These are phyloP conservation scores for Astyanax mexicanus DNA, from an alignment of 2,797 vertebrate genomes.

Conservation along the genomic window DNA sequence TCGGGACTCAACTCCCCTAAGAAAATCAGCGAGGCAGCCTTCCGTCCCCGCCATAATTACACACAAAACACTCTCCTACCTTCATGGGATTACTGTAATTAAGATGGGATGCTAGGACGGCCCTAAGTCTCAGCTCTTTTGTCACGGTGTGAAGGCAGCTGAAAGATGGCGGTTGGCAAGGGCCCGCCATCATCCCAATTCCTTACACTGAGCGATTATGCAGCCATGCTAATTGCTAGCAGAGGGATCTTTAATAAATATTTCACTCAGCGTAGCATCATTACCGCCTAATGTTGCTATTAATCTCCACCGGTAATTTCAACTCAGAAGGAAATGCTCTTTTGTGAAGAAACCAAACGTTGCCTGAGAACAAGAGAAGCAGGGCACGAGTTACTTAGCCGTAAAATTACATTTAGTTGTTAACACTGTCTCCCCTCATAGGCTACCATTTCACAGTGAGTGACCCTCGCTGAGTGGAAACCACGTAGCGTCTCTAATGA, in stretches of 20 bases:
- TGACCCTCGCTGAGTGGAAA: slow-evolving; percentile 67
- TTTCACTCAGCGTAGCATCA: slow-evolving; percentile 83
- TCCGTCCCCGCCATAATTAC: slow-evolving; percentile 69
- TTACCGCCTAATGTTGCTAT: slow-evolving; percentile 85
- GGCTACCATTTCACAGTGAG: slow-evolving; percentile 67
- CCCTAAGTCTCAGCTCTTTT: slow-evolving; percentile 65
- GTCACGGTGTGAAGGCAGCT: slow-evolving; percentile 67
- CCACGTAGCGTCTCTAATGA: slow-evolving; percentile 56
- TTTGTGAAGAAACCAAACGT: slow-evolving; percentile 71
- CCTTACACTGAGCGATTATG: slow-evolving; percentile 82
- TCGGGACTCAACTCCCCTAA: slow-evolving; percentile 46
- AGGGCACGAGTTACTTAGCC: slow-evolving; percentile 58
- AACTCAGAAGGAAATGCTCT: slow-evolving; percentile 73
- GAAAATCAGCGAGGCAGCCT: slow-evolving; percentile 58
- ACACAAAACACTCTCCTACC: slow-evolving; percentile 68
- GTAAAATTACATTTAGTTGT: slow-evolving; percentile 61
- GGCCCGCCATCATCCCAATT: slow-evolving; percentile 81
- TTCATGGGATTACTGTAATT: slow-evolving; percentile 77
- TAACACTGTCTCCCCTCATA: slow-evolving; percentile 50
- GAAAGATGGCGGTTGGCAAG: slow-evolving; percentile 63
- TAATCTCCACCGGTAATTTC: slow-evolving; percentile 85
- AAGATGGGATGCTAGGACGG: slow-evolving; percentile 74
- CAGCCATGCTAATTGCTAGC: slow-evolving; percentile 85
- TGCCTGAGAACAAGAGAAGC: slow-evolving; percentile 50
- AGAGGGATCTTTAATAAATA: slow-evolving; percentile 90